phyloP scores from a whole-genome alignment of 1,140 invertebrate species.

The Drosophila suzukii region DNA sequence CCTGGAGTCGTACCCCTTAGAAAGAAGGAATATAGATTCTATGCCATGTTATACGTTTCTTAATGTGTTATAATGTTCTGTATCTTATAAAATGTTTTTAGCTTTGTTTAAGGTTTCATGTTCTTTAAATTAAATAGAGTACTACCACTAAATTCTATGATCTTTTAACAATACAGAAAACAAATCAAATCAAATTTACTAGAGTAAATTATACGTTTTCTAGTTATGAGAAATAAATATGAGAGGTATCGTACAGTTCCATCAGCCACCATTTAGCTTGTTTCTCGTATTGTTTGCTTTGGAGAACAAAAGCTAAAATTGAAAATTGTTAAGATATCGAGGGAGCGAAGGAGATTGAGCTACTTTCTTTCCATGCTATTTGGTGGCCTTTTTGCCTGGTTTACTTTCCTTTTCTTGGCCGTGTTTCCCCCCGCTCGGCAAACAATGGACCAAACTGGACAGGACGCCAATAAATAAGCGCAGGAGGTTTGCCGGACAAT shows the following conservation, averaged over 20 bases:
- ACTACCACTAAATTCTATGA: no score
- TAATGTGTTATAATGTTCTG: no score
- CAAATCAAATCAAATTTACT: no score
- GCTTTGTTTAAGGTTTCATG: no score
- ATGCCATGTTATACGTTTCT: neutral
- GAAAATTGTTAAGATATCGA: constrained; percentile 78
- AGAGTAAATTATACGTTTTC: no score
- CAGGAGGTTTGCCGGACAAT: constrained; percentile 52
- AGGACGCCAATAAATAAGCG: constrained; percentile 81
- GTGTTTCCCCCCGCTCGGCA: constrained; percentile 42
- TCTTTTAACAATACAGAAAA: no score
- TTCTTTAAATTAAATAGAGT: no score
- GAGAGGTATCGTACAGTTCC: neutral
- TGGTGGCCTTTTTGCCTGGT: constrained; percentile 78
- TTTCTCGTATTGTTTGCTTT: constrained; percentile 57
- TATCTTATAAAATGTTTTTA: no score
- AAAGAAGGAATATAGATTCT: neutral
- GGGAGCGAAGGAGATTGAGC: constrained; percentile 50
- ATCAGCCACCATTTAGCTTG: constrained; percentile 6
- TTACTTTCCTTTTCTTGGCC: constrained; percentile 66
- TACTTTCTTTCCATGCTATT: constrained; percentile 68
- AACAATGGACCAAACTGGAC: constrained; percentile 64
- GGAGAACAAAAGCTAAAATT: constrained; percentile 80
- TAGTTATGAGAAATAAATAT: neutral
- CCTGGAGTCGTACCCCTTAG: constrained; percentile 12